These are phyloP conservation scores for Capra hircus DNA, from an alignment of 2,113 vertebrate genomes.

Conservation along the genomic window DNA sequence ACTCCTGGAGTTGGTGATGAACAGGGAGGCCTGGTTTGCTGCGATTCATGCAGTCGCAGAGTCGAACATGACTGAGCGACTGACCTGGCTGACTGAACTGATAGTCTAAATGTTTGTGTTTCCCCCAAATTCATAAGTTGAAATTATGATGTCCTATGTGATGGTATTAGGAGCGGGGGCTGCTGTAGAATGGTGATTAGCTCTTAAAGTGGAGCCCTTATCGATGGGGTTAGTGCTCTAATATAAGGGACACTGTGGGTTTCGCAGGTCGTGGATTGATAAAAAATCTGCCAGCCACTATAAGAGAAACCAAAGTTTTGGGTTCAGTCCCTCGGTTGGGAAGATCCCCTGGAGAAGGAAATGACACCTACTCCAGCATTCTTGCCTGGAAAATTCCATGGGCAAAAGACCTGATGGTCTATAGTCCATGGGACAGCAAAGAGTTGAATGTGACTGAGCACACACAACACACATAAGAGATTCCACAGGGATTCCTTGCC, in stretches of 20 bases:
- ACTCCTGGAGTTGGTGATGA: no score
- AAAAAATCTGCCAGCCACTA: not conserved
- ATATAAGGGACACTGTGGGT: not conserved
- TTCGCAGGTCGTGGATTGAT: not conserved
- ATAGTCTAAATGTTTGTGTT: not conserved
- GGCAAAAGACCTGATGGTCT: not conserved
- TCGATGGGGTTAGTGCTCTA: no score
- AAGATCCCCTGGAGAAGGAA: not conserved
- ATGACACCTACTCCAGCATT: not conserved
- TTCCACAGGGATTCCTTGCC: not conserved
- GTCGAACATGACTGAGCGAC: no score
- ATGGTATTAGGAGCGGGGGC: not conserved
- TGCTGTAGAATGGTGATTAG: not conserved
- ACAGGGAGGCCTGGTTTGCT: no score
- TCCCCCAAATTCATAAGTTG: not conserved
- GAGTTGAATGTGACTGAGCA: not conserved
- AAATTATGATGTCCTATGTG: not conserved
- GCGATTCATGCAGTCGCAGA: rapidly evolving
- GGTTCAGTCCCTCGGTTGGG: not conserved
- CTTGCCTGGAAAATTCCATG: not conserved
- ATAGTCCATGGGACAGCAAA: not conserved
- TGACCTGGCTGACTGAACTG: no score
- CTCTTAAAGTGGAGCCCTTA: not conserved
- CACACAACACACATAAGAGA: not conserved
- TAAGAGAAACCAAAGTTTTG: not conserved